Evolutionary conservation across 2,113 vertebrate genomes (phyloP).

Genomic region (Zingel zingel): DNA sequence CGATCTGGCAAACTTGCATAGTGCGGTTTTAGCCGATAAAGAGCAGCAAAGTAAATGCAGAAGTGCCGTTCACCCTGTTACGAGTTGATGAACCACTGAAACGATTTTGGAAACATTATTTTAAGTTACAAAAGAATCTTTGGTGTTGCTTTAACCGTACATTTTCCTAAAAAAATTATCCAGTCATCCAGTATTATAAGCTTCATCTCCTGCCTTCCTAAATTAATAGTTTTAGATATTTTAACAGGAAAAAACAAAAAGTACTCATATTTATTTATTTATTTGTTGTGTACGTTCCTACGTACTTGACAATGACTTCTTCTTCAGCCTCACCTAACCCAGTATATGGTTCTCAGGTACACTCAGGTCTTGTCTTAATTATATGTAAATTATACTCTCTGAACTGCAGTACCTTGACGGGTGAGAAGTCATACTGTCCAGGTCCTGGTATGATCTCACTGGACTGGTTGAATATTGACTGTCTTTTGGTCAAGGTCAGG

Average conservation of each 20-base stretch:
- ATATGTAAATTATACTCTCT: not conserved
- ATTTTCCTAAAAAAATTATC: not conserved
- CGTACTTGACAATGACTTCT: not conserved
- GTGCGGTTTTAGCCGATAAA: too few relatives aligned
- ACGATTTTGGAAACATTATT: too few relatives aligned
- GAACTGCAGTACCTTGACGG: constrained; percentile 79
- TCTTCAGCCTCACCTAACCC: not conserved
- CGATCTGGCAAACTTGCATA: too few relatives aligned
- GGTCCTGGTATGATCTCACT: constrained; percentile 82
- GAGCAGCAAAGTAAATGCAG: too few relatives aligned
- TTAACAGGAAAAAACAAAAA: not conserved
- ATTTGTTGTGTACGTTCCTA: not conserved
- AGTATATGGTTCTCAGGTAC: not conserved
- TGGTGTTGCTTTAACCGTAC: not conserved
- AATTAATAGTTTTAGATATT: not conserved
- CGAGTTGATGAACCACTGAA: too few relatives aligned
- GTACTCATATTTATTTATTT: not conserved
- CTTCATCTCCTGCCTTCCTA: not conserved
- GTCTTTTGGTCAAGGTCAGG: constrained; percentile 83
- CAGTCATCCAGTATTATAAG: not conserved
- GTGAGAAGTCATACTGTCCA: constrained; percentile 83
- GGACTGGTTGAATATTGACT: constrained; percentile 58
- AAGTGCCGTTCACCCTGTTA: too few relatives aligned
- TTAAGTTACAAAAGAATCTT: too few relatives aligned
- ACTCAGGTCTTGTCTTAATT: not conserved